phyloP scores from a whole-genome alignment of 2,888 invertebrate species.

The Drosophila algonquin region DNA sequence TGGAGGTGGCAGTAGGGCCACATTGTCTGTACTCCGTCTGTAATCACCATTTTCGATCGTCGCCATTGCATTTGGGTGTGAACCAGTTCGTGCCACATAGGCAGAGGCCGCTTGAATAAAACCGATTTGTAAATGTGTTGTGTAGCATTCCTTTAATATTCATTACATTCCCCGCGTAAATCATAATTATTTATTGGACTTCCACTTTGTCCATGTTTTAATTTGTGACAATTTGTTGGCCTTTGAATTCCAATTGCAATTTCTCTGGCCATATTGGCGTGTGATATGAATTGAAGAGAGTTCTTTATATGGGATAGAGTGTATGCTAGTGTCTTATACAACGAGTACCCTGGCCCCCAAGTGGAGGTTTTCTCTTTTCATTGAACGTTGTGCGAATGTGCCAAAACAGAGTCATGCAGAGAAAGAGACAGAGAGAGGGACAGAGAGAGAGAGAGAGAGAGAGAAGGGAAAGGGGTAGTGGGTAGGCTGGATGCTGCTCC shows the following conservation, averaged over 20 bases:
- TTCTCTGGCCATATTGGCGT: constrained; percentile 27
- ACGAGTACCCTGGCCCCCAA: neutral
- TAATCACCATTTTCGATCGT: too few relatives aligned
- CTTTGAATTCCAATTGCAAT: constrained; percentile 16
- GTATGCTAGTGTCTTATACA: constrained; percentile 1
- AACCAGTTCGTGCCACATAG: too few relatives aligned
- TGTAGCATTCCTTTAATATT: constrained; percentile 15
- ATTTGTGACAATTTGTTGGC: constrained; percentile 40
- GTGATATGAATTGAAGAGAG: neutral
- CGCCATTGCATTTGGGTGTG: too few relatives aligned
- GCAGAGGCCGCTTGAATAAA: neutral
- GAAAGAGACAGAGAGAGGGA: constrained; percentile 1
- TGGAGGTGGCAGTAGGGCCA: too few relatives aligned
- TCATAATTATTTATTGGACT: neutral
- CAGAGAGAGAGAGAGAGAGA: neutral
- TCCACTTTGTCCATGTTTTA: constrained; percentile 23
- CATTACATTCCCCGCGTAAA: constrained; percentile 14
- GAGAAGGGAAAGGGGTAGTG: neutral
- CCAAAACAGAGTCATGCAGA: constrained; percentile 7
- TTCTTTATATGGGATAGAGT: constrained; percentile 10
- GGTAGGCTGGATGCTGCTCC: constrained; percentile 8
- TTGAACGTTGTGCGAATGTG: constrained; percentile 64
- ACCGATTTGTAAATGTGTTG: neutral
- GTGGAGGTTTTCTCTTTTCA: constrained; percentile 23
- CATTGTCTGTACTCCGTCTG: too few relatives aligned